phyloP scores from a whole-genome alignment of 2,888 invertebrate species.

The Theretra japonica region DNA sequence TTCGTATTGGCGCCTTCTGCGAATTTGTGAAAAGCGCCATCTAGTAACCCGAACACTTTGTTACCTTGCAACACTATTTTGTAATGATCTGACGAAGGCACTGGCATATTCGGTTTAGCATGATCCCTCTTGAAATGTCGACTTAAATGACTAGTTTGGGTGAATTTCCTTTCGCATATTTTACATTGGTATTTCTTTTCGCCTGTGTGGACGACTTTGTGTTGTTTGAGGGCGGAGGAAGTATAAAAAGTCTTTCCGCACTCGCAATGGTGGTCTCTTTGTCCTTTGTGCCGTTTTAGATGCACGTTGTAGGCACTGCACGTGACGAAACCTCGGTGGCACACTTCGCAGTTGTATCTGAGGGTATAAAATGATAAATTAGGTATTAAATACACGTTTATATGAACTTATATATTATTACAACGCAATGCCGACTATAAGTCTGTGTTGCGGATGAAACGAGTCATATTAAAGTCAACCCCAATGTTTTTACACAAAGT shows the following conservation, averaged over 20 bases:
- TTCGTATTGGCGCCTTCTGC: constrained; percentile 30
- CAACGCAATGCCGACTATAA: no score
- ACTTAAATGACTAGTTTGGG: constrained; percentile 74
- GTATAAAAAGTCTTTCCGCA: constrained; percentile 81
- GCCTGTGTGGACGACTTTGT: constrained; percentile 75
- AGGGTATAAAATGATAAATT: constrained; percentile 28
- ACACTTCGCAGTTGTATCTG: constrained; percentile 76
- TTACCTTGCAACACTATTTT: constrained; percentile 57
- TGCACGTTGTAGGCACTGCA: constrained; percentile 76
- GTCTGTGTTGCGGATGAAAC: no score
- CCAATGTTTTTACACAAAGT: no score
- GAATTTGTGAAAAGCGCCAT: constrained; percentile 40
- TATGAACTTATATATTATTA: not conserved
- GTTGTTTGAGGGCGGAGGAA: constrained; percentile 75
- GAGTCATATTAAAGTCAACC: no score
- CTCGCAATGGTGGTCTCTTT: constrained; percentile 75
- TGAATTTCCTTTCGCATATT: constrained; percentile 75
- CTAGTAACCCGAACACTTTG: constrained; percentile 51
- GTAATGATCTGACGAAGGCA: constrained; percentile 67
- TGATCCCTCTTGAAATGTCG: constrained; percentile 77
- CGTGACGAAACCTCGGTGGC: constrained; percentile 75
- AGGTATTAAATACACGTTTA: not conserved
- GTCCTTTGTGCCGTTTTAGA: constrained; percentile 75
- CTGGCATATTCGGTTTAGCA: constrained; percentile 65
- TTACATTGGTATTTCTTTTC: constrained; percentile 78